Evolutionary conservation across 2,113 vertebrate genomes (phyloP), one percentile per base, ranked within the genome.

Genomic region (Nothocercus nigrocapillus): DNA sequence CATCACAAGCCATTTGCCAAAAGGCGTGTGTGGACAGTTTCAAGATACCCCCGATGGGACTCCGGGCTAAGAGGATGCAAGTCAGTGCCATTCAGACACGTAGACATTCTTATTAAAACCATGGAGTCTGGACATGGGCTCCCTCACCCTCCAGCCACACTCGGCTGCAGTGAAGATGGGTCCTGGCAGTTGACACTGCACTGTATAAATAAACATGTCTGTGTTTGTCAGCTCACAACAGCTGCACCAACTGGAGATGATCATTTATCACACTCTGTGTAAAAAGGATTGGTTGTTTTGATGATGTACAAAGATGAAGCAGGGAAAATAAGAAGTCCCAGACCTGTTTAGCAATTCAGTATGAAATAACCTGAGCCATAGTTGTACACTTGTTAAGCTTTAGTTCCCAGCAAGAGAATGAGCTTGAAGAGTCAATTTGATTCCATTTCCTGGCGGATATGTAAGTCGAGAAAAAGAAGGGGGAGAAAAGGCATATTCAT

Each of bases 1-100:
- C 3, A 0, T 44, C 79, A 27, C 9, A 61, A 82, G 1, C 20
- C 89, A 61, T 40, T 79, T 73, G 62, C 32, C 32, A 42, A 73
- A 76, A 93, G 42, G 12, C 24, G 7, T 11, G 13, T 47, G 10
- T 13, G 38, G 42, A 42, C 3, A 34, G 13, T 82, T 76, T 58
- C 67, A 61, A 44, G 38, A 5, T 49, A 59, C 14, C 1, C 66
- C 18, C 74, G 25, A 28, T 19, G 2, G 40, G 24, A 34, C 18
- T 70, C 11, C 53, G 56, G 9, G 75, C 2, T 1, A 84, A 53
- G 47, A 78, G 11, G 8, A 22, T 51, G 45, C 5, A 61, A 51
- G 5, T 5, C 27, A 61, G 6, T 30, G 18, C 2, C 51, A 7
- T 4, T 56, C 21, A 54, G 32, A 32, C 0, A 1, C 7, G 49